phyloP scores from a whole-genome alignment of 92 coral and sea anemone genomes.

The Parazoanthus darwini region DNA sequence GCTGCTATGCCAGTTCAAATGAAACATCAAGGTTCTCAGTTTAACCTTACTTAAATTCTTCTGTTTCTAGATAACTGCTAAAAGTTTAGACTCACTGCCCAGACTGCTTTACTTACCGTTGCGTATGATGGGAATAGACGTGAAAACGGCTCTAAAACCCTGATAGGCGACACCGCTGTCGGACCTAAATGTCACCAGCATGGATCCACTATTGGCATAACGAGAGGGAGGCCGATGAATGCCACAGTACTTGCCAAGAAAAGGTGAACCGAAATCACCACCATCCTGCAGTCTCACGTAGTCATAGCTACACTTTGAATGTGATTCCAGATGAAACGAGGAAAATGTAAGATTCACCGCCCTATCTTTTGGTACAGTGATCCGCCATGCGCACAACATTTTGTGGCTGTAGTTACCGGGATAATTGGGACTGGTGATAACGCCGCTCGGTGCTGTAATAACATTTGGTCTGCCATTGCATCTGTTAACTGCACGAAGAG shows the following conservation, averaged over 20 bases:
- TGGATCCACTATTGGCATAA: slow-evolving; percentile 25
- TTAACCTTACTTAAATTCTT: too few relatives aligned
- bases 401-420: background rate
- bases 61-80: too few relatives aligned
- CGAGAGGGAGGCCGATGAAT: slow-evolving; percentile 12
- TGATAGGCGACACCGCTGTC: background rate
- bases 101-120: background rate
- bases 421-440: slow-evolving; percentile 5
- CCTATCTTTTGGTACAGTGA: slow-evolving; percentile 11
- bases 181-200: slow-evolving; percentile 12
- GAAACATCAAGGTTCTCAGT: too few relatives aligned
- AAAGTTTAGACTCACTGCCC: too few relatives aligned
- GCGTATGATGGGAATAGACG: background rate
- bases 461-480: slow-evolving; percentile 18
- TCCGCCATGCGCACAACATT: slow-evolving; percentile 4
- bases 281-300: slow-evolving; percentile 24
- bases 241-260: slow-evolving; percentile 29
- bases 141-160: slow-evolving; percentile 16
- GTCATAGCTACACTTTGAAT: slow-evolving; percentile 8
- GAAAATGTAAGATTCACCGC: slow-evolving; percentile 25
- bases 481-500: background rate
- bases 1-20: too few relatives aligned
- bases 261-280: background rate
- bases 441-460: slow-evolving; percentile 11
- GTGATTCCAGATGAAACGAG: slow-evolving; percentile 4